Percentiles rank a stretch among this genome's conserved stretches.
phyloP scores from a whole-genome alignment of 2,888 invertebrate genomes.

The Ephialtes manifestator region DNA sequence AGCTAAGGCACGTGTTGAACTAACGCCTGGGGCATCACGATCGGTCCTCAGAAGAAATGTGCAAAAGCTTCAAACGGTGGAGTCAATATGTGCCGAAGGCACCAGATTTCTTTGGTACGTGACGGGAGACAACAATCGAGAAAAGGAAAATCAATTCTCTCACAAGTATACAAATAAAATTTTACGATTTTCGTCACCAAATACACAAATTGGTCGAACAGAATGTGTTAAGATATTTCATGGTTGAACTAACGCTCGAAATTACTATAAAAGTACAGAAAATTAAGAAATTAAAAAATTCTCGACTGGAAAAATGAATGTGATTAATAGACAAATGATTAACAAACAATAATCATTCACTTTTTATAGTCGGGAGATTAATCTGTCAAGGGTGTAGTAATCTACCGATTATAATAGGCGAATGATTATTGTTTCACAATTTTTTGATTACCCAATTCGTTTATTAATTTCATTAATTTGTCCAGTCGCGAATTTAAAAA shows the following conservation, averaged over 20 bases:
- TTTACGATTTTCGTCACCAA: not conserved
- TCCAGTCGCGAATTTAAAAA: too few relatives aligned
- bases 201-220: not conserved
- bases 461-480: too few relatives aligned
- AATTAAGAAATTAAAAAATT: too few relatives aligned
- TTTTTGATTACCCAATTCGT: too few relatives aligned
- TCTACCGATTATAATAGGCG: too few relatives aligned
- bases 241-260: not conserved
- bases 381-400: too few relatives aligned
- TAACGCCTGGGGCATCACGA: not conserved
- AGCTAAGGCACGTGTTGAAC: slow-evolving; percentile 21
- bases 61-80: slow-evolving; percentile 4
- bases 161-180: not conserved
- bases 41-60: not conserved
- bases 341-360: too few relatives aligned
- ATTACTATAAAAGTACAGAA: not conserved
- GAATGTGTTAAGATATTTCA: not conserved
- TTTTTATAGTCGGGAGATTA: too few relatives aligned
- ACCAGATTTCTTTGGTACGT: slow-evolving; percentile 8
- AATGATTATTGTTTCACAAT: too few relatives aligned
- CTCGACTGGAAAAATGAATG: too few relatives aligned
- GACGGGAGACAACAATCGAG: not conserved
- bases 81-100: slow-evolving; percentile 12
- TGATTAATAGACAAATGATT: too few relatives aligned
- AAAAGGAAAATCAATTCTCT: not conserved